phyloP scores from a whole-genome alignment of 2,797 vertebrate species.

The Tangara arthus region DNA sequence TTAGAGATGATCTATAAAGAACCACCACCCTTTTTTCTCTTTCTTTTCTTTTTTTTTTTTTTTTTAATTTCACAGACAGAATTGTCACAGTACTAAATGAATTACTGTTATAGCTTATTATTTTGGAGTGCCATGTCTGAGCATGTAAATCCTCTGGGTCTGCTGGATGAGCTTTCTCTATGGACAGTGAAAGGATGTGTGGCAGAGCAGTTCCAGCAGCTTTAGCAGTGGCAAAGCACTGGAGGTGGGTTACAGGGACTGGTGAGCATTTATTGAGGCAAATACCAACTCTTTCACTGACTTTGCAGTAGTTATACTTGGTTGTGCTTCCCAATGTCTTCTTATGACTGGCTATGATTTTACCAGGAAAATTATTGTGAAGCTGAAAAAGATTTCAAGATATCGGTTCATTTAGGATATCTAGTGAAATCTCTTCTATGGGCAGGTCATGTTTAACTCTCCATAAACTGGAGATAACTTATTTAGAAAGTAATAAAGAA shows the following conservation, averaged over 20 bases:
- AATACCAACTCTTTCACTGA: not conserved
- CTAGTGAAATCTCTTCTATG: not conserved
- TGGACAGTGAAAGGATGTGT: rapidly evolving
- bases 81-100: not conserved
- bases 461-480: not conserved
- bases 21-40: not conserved
- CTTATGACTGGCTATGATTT: not conserved
- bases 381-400: not conserved
- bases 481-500: not conserved
- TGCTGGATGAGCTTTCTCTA: not conserved
- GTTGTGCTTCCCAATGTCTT: not conserved
- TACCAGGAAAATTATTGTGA: not conserved
- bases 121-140: not conserved
- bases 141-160: not conserved
- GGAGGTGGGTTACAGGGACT: not conserved
- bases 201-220: not conserved
- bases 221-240: not conserved
- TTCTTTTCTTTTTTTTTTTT: not conserved
- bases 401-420: not conserved
- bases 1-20: not conserved
- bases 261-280: not conserved
- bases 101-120: not conserved
- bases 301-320: not conserved
- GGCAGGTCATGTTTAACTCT: not conserved
- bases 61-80: not conserved